Conservation (phyloP, 2,888 invertebrate genomes). For the Netelia fuscicornis region DNA sequence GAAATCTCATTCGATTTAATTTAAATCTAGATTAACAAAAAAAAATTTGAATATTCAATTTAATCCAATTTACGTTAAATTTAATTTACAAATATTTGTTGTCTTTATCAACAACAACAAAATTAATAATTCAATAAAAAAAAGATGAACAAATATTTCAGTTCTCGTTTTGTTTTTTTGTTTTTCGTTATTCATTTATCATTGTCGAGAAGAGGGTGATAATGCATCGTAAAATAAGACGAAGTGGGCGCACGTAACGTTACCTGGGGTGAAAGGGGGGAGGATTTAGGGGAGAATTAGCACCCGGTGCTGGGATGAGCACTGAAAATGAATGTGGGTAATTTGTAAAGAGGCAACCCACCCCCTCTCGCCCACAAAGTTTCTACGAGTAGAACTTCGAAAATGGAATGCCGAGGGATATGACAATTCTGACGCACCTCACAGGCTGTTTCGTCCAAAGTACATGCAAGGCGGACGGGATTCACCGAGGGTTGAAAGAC, state of each 20-base stretch:
- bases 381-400: not conserved
- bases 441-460: too few species aligned
- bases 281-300: slow-evolving; percentile 6
- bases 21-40: too few species aligned
- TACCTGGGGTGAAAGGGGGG: not conserved
- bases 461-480: too few species aligned
- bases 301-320: not conserved
- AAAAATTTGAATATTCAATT: too few species aligned
- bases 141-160: too few species aligned
- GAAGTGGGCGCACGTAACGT: slow-evolving; percentile 5
- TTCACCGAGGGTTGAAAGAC: too few species aligned
- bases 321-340: slow-evolving; percentile 9
- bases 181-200: not conserved
- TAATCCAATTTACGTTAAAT: too few species aligned
- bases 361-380: not conserved
- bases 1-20: too few species aligned
- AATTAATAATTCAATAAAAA: too few species aligned
- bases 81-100: too few species aligned
- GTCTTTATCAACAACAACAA: too few species aligned
- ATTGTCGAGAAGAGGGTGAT: not conserved
- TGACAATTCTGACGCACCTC: not conserved
- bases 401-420: not conserved
- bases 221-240: slow-evolving; percentile 18
- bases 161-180: too few species aligned
- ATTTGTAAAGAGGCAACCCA: not conserved